Percentiles rank a stretch among this genome's conserved stretches.
phyloP scores from a whole-genome alignment of 2,113 vertebrate genomes.

The Murina feae region DNA sequence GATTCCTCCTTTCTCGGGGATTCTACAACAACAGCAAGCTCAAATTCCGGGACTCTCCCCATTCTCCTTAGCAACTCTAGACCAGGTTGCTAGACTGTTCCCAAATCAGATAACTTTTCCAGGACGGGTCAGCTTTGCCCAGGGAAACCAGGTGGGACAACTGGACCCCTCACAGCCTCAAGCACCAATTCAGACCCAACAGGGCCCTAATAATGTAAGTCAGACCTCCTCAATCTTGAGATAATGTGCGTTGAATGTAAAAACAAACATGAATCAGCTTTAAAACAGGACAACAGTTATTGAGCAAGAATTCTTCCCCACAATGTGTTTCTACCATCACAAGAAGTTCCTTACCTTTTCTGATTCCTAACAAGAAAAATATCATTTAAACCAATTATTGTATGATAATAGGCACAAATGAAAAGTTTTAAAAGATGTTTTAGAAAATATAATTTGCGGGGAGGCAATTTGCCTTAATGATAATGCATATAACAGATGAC shows the following conservation, averaged over 20 bases:
- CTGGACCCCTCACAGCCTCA: slow-evolving; percentile 38
- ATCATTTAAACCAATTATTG: not conserved
- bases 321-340: not conserved
- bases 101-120: slow-evolving; percentile 39
- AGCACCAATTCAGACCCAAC: not conserved
- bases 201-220: slow-evolving; percentile 36
- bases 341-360: not conserved
- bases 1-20: slow-evolving; percentile 45
- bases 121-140: slow-evolving; percentile 22
- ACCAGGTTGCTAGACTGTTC: not conserved
- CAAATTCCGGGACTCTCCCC: slow-evolving; percentile 5
- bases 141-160: slow-evolving; percentile 14
- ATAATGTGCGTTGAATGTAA: not conserved
- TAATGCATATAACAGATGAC: not conserved
- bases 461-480: not conserved
- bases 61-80: not conserved
- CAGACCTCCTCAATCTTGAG: not conserved
- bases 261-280: not conserved
- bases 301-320: not conserved
- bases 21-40: slow-evolving; percentile 30
- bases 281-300: not conserved
- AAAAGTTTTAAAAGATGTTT: not conserved
- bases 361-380: not conserved
- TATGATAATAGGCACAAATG: not conserved
- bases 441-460: not conserved